phyloP scores from a whole-genome alignment of 2,113 vertebrate species.

The Hepsetus odoe region DNA sequence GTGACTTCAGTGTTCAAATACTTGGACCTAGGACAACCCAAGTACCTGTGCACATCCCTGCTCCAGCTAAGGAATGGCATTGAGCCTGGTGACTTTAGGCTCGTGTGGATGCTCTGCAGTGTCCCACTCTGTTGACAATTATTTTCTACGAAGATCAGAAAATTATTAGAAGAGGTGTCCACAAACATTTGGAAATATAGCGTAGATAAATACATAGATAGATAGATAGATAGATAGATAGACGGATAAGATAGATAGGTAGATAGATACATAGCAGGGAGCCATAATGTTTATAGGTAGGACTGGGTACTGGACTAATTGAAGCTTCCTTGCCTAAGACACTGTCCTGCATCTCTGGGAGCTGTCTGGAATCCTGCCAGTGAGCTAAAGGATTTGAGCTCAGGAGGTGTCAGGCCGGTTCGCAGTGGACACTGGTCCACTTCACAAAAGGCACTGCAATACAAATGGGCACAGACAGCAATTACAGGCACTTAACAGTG shows the following conservation, averaged over 20 bases:
- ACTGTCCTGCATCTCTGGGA: conserved; percentile 81
- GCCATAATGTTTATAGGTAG: conserved; percentile 30
- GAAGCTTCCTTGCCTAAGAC: conserved; percentile 80
- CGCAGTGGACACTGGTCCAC: conserved; percentile 78
- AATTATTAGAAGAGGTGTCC: background rate
- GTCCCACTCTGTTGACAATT: no score
- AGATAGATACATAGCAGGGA: background rate
- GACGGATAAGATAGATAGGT: background rate
- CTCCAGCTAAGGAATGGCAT: no score
- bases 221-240: conserved; percentile 11
- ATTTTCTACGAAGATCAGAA: no score
- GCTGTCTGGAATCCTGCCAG: conserved; percentile 81
- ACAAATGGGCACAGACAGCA: conserved; percentile 75
- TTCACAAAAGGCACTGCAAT: conserved; percentile 82
- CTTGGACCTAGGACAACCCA: no score
- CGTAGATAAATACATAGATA: background rate
- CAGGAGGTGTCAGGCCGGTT: conserved; percentile 78
- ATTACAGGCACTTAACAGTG: conserved; percentile 44
- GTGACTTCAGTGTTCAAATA: no score
- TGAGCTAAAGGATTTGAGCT: conserved; percentile 82
- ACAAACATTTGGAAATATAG: background rate
- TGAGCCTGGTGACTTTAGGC: no score
- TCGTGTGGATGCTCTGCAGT: no score
- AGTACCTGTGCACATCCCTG: no score
- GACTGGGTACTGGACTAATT: conserved; percentile 62